Evolutionary conservation across 2,113 vertebrate species (phyloP).

Genomic region (Pteruthius melanotis): DNA sequence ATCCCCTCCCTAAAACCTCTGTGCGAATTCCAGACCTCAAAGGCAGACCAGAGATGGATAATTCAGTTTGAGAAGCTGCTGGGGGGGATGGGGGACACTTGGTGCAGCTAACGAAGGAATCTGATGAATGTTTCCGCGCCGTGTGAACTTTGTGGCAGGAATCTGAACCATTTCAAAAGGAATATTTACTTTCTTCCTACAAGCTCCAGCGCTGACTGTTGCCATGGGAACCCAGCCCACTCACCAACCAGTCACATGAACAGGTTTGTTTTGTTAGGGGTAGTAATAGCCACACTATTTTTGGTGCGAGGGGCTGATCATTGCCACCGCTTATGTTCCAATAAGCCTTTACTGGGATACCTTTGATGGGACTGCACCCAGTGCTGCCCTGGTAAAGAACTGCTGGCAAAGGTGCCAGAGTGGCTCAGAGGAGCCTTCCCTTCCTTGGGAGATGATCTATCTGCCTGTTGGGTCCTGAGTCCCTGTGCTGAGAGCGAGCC

Average conservation of each 20-base stretch:
- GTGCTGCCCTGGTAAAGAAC: background rate
- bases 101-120: background rate
- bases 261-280: conserved; percentile 37
- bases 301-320: background rate
- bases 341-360: background rate
- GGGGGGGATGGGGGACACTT: background rate
- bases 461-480: background rate
- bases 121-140: background rate
- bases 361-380: background rate
- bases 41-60: background rate
- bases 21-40: background rate
- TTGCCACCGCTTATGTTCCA: background rate
- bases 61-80: background rate
- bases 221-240: conserved; percentile 61
- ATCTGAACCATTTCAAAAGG: conserved; percentile 40
- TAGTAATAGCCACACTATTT: conserved; percentile 29
- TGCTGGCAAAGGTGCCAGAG: background rate
- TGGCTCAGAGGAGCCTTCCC: background rate
- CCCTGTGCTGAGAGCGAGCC: background rate
- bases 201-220: conserved; percentile 15
- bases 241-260: conserved; percentile 14
- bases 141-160: conserved; percentile 18
- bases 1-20: background rate
- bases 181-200: conserved; percentile 45
- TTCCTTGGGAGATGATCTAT: background rate